These are phyloP conservation scores for Gnathonemus echidnorhynchus DNA, from an alignment of 2,113 vertebrate species.

Conservation along the genomic window DNA sequence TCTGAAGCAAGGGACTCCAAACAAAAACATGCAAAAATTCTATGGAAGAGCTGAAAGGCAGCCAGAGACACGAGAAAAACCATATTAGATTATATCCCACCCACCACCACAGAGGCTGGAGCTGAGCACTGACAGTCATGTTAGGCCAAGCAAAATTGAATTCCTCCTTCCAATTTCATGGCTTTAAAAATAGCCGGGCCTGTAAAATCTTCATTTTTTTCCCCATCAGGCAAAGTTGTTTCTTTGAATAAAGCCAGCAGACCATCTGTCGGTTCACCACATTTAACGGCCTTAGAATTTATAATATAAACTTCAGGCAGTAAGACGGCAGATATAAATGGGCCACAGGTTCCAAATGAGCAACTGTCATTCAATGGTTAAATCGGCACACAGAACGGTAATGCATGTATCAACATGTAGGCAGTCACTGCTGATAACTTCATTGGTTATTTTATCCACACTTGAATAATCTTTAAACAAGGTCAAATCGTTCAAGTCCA, in stretches of 20 bases:
- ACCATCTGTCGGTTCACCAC: neutral
- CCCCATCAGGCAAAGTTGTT: neutral
- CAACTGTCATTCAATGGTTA: neutral
- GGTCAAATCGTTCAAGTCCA: neutral
- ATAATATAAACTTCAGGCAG: neutral
- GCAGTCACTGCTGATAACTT: neutral
- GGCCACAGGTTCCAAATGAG: neutral
- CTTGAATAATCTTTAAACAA: neutral
- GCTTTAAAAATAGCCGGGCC: neutral
- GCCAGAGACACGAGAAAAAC: neutral
- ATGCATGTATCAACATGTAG: neutral
- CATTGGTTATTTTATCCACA: neutral
- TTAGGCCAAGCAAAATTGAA: slow-evolving; percentile 1
- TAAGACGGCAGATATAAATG: neutral
- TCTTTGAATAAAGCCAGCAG: neutral
- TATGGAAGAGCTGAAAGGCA: neutral
- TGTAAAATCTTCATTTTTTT: neutral
- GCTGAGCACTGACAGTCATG: neutral
- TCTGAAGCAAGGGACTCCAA: neutral
- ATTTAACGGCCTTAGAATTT: neutral
- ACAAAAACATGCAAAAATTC: neutral
- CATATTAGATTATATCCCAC: neutral
- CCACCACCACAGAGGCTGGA: neutral
- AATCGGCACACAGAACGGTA: neutral
- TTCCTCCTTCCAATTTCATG: slow-evolving; percentile 3